These are phyloP conservation scores for Indicator maculatus DNA, from an alignment of 2,113 vertebrate species.

Conservation along the genomic window DNA sequence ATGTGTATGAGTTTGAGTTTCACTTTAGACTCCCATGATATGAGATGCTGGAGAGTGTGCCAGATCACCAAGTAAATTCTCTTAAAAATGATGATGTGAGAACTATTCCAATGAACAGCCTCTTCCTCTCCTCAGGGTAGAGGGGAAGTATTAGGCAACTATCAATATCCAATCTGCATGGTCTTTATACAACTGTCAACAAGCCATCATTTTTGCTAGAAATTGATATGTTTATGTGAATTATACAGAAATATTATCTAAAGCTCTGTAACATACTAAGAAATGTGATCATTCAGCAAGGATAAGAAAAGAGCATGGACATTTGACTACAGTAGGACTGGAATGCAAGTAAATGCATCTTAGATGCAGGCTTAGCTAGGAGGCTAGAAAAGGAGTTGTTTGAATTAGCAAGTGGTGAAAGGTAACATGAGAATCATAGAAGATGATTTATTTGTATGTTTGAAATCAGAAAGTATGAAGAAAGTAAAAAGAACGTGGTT, in stretches of 20 bases:
- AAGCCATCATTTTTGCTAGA: neutral
- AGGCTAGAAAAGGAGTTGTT: neutral
- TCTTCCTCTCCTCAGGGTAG: neutral
- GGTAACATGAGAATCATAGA: neutral
- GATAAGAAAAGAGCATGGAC: neutral
- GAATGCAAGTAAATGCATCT: neutral
- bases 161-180: neutral
- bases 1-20: neutral
- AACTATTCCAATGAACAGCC: neutral
- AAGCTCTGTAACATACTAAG: neutral
- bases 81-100: neutral
- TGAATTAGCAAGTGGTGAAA: neutral
- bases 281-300: neutral
- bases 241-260: neutral
- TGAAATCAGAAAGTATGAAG: neutral
- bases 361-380: neutral
- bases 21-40: fast-evolving
- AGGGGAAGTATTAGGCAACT: neutral
- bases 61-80: neutral
- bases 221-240: neutral
- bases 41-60: neutral
- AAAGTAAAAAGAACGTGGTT: neutral
- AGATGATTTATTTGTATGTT: neutral
- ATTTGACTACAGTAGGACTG: neutral
- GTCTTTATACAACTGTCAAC: neutral